Percentiles rank a stretch among this genome's conserved stretches.
phyloP scores from a whole-genome alignment of 2,888 invertebrate species.

The Galerucella calmariensis region DNA sequence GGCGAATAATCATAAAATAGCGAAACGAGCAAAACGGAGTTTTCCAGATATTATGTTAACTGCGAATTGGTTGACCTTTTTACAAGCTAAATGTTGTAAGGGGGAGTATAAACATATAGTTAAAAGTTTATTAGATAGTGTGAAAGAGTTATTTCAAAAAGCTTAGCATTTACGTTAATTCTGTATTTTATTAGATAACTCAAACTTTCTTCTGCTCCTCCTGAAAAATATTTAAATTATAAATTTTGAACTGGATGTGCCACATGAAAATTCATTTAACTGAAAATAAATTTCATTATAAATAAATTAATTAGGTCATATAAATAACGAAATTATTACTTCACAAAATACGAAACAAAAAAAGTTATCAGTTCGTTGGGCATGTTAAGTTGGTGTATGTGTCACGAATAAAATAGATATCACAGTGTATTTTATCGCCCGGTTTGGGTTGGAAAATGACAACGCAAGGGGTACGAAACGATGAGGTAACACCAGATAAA shows the following conservation, averaged over 20 bases:
- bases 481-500: slow-evolving; percentile 27
- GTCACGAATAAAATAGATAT: neutral
- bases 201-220: no score
- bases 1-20: slow-evolving; percentile 19
- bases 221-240: no score
- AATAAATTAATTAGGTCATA: neutral
- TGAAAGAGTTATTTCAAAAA: no score
- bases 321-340: neutral
- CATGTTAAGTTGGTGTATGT: neutral
- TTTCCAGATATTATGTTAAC: slow-evolving; percentile 11
- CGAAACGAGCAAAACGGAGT: slow-evolving; percentile 12
- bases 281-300: neutral
- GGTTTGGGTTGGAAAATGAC: neutral
- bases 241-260: no score
- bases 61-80: neutral
- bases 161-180: no score
- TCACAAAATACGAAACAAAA: neutral
- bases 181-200: no score
- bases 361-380: neutral
- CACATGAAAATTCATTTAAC: no score
- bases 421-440: slow-evolving; percentile 1
- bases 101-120: no score
- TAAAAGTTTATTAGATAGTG: no score
- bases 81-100: no score
- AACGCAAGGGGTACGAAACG: neutral